phyloP scores from a whole-genome alignment of 2,888 invertebrate species.

The Volucella inanis region DNA sequence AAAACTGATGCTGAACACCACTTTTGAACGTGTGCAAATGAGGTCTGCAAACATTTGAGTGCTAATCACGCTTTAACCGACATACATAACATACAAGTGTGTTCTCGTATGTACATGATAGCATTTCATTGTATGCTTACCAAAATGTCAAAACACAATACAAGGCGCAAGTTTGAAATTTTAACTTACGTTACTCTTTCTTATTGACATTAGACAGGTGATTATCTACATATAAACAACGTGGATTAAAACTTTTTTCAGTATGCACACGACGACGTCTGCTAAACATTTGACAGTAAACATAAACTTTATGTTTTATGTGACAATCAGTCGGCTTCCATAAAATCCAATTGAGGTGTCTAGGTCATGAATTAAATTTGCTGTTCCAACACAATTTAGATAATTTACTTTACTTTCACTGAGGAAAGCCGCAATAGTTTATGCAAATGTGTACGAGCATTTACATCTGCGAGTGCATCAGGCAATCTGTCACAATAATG shows the following conservation, averaged over 20 bases:
- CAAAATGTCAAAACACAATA: no score
- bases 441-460: no score
- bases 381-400: constrained; percentile 28
- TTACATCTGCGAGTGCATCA: no score
- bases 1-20: no score
- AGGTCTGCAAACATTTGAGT: no score
- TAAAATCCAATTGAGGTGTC: constrained; percentile 37
- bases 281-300: constrained; percentile 5
- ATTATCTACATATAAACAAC: background rate
- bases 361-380: constrained; percentile 54
- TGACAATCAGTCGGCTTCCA: constrained; percentile 25
- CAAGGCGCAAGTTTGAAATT: background rate
- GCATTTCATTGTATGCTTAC: no score
- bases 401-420: constrained; percentile 39
- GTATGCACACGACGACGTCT: constrained; percentile 12
- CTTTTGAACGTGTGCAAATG: no score
- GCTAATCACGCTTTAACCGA: no score
- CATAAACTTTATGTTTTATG: constrained; percentile 8
- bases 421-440: no score
- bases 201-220: background rate
- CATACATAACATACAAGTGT: no score
- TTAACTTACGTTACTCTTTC: background rate
- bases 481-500: background rate
- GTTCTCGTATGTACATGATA: no score
- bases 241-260: constrained; percentile 7